A percentile compares a stretch with the other conserved stretches of the same genome.
Evolutionary conservation across 2,113 vertebrate genomes (phyloP).

Genomic region (Phycodurus eques): DNA sequence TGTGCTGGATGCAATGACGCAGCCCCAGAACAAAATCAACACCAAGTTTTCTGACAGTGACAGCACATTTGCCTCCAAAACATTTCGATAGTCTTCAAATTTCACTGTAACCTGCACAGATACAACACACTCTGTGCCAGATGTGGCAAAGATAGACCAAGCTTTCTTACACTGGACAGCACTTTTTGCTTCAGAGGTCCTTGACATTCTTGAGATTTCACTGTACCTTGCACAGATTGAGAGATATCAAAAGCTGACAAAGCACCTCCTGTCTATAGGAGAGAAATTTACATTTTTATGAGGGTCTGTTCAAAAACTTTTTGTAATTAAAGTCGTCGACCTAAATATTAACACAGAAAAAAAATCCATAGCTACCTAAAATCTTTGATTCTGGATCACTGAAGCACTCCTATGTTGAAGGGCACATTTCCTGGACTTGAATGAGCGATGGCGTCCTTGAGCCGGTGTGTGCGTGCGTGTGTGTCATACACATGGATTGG

Average conservation of each 20-base stretch:
- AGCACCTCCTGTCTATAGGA: background rate
- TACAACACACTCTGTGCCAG: no score
- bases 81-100: no score
- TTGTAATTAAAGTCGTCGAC: background rate
- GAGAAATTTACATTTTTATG: background rate
- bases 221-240: background rate
- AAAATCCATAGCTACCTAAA: background rate
- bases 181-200: background rate
- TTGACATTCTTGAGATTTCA: no score
- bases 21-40: no score
- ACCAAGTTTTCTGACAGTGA: no score
- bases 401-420: slow-evolving; percentile 3
- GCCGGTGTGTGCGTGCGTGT: background rate
- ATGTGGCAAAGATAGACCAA: no score
- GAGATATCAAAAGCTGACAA: background rate
- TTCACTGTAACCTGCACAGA: no score
- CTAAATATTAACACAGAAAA: background rate
- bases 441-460: slow-evolving; percentile 8
- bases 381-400: background rate
- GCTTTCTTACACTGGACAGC: background rate
- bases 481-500: slow-evolving; percentile 10
- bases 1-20: no score
- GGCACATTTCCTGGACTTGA: slow-evolving; percentile 10
- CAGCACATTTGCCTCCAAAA: no score
- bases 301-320: background rate